These are phyloP conservation scores for Sinhomidia bicolor DNA, from an alignment of 2,888 invertebrate genomes.

Conservation along the genomic window DNA sequence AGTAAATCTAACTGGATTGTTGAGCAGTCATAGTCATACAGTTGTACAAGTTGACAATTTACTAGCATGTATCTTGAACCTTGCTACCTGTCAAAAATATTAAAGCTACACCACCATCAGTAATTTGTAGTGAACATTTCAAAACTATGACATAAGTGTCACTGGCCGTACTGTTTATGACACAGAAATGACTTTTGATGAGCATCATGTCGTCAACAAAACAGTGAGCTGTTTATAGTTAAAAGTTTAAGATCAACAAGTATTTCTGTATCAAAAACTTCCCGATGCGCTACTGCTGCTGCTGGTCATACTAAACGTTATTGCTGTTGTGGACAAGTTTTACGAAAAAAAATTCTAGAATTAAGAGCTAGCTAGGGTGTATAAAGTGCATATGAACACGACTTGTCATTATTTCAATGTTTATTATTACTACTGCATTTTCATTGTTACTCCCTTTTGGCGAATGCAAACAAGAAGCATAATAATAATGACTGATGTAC, in stretches of 20 bases:
- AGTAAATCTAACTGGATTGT: too few species aligned
- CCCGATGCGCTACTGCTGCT: too few species aligned
- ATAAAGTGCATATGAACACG: not conserved
- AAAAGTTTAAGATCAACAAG: not conserved
- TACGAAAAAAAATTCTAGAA: not conserved
- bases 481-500: not conserved
- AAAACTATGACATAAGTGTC: constrained; percentile 50
- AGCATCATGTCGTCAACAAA: not conserved
- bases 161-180: constrained; percentile 47
- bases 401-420: not conserved
- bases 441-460: not conserved
- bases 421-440: not conserved
- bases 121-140: constrained; percentile 40
- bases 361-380: not conserved
- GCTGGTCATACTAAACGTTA: not conserved
- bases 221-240: not conserved
- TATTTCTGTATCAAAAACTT: not conserved
- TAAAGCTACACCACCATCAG: constrained; percentile 3
- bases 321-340: not conserved
- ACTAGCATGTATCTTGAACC: not conserved
- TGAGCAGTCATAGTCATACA: too few species aligned
- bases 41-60: constrained; percentile 48
- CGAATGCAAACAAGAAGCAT: not conserved
- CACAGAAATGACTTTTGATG: not conserved
- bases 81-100: constrained; percentile 55